Evolutionary conservation across 2,888 invertebrate species (phyloP).

Genomic region (Halictus ligatus): DNA sequence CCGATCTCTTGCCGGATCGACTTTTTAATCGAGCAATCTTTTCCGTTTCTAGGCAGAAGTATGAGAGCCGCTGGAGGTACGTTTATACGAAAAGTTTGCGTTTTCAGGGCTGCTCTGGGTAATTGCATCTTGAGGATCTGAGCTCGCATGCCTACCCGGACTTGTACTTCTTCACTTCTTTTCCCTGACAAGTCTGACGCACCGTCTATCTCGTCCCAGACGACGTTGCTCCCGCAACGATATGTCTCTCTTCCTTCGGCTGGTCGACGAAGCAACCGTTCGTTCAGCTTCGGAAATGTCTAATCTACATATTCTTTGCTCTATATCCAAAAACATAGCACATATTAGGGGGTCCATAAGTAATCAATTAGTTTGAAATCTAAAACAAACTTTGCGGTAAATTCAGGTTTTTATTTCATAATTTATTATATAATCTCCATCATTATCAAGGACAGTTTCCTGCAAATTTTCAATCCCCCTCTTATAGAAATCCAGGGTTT

Average conservation of each 20-base stretch:
- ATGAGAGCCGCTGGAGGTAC: conserved; percentile 92
- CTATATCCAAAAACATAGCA: too few relatives aligned
- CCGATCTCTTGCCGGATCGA: neutral
- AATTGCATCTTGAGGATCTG: conserved; percentile 71
- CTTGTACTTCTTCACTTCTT: conserved; percentile 46
- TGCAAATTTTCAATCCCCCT: too few relatives aligned
- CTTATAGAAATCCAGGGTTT: too few relatives aligned
- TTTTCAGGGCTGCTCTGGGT: conserved; percentile 70
- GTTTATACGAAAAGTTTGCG: conserved; percentile 74
- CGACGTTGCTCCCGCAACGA: conserved; percentile 9
- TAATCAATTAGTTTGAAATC: too few relatives aligned
- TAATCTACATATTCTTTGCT: neutral
- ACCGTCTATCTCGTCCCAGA: conserved; percentile 29
- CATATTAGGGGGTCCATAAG: too few relatives aligned
- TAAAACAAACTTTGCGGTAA: too few relatives aligned
- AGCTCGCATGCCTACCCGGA: conserved; percentile 65
- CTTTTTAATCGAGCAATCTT: conserved; percentile 60
- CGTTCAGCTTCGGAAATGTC: neutral
- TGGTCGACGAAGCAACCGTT: neutral
- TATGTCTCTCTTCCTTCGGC: neutral
- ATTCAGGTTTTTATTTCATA: too few relatives aligned
- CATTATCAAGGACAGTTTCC: too few relatives aligned
- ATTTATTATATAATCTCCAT: too few relatives aligned
- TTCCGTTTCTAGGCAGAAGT: conserved; percentile 89
- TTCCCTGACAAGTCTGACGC: conserved; percentile 25